Evolutionary conservation across 1,140 invertebrate genomes (phyloP).

Genomic region (Paramacrobiotus metropolitanus): DNA sequence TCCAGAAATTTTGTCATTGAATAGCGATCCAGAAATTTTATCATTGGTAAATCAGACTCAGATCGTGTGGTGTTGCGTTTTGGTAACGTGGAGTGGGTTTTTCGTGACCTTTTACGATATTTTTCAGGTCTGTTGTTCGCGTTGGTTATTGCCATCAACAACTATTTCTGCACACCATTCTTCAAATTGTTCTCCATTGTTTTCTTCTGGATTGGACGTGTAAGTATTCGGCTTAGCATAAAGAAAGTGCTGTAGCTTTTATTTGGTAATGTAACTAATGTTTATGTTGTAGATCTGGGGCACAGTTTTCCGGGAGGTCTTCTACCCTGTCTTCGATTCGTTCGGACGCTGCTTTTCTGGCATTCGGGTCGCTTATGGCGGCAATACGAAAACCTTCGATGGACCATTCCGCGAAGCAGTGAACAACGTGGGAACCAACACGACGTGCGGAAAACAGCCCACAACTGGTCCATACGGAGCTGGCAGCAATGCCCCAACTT

Average conservation of each 20-base stretch:
- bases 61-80: background rate
- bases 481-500: background rate
- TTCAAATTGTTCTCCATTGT: background rate
- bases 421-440: constrained; percentile 1
- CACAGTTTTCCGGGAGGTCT: background rate
- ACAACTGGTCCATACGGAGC: background rate
- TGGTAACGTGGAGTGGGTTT: too few species aligned
- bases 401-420: too few species aligned
- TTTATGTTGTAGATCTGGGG: background rate
- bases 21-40: background rate
- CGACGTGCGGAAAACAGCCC: background rate
- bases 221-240: background rate
- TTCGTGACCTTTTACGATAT: too few species aligned
- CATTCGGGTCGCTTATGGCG: background rate
- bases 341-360: background rate
- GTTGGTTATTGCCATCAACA: background rate
- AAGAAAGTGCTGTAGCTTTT: too few species aligned
- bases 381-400: too few species aligned
- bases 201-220: background rate
- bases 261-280: background rate
- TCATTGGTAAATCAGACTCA: background rate
- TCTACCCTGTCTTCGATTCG: background rate
- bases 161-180: background rate
- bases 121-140: background rate
- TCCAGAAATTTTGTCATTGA: background rate